These are phyloP conservation scores for Byasa hedistus DNA, from an alignment of 2,888 invertebrate species.

Conservation along the genomic window DNA sequence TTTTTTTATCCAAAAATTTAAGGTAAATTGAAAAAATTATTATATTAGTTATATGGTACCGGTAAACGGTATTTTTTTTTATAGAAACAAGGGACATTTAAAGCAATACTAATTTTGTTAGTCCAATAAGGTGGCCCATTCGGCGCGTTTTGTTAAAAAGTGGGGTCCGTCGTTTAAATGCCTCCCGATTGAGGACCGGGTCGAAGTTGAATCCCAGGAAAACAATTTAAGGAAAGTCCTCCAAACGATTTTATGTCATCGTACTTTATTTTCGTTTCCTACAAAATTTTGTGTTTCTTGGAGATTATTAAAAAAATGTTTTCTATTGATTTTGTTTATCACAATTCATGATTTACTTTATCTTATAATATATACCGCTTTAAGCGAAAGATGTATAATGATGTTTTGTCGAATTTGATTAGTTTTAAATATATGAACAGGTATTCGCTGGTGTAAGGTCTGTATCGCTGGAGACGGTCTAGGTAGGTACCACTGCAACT, in stretches of 20 bases:
- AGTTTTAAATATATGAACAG: too few relatives aligned
- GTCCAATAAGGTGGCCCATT: conserved; percentile 6
- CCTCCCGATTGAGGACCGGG: conserved; percentile 14
- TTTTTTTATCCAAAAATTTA: too few relatives aligned
- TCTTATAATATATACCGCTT: neutral
- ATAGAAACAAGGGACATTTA: conserved; percentile 12
- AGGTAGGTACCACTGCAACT: too few relatives aligned
- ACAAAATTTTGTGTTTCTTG: neutral
- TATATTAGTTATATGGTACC: too few relatives aligned
- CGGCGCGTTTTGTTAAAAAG: conserved; percentile 20
- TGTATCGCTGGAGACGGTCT: too few relatives aligned
- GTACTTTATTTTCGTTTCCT: conserved; percentile 6
- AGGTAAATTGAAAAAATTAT: too few relatives aligned
- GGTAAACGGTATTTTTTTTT: neutral
- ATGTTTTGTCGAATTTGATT: neutral
- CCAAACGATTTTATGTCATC: conserved; percentile 14
- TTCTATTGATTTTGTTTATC: neutral
- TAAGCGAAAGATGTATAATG: neutral
- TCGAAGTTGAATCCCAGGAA: conserved; percentile 20
- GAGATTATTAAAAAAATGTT: neutral
- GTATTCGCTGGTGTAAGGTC: too few relatives aligned
- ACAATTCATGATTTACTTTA: neutral
- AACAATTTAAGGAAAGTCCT: conserved; percentile 23
- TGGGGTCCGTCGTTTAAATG: conserved; percentile 22
- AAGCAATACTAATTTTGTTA: conserved; percentile 21